Evolutionary conservation across 2,888 invertebrate genomes (phyloP).

Genomic region (Mimachlamys varia): DNA sequence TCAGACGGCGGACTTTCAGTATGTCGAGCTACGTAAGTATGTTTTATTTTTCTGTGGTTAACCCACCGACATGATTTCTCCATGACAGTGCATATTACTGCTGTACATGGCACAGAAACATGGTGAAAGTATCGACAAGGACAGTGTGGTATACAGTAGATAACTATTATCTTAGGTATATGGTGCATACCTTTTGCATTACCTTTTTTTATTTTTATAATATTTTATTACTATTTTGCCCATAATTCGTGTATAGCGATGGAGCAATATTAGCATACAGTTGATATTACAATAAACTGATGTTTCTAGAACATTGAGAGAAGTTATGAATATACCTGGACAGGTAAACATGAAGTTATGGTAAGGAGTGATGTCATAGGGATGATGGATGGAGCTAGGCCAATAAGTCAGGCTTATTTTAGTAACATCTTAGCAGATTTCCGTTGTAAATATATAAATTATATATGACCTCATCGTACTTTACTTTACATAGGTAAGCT

Average conservation of each 20-base stretch:
- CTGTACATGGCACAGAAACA: not conserved
- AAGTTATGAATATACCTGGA: conserved; percentile 1
- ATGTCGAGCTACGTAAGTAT: not conserved
- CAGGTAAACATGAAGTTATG: not conserved
- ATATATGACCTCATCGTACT: not conserved
- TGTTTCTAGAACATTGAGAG: not conserved
- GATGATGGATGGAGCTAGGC: not conserved
- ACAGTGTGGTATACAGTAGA: not conserved
- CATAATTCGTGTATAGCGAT: not conserved
- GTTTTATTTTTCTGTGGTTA: not conserved
- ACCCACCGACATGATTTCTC: no score
- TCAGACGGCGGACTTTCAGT: not conserved
- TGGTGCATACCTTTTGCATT: not conserved
- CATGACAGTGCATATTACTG: not conserved
- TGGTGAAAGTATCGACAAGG: not conserved
- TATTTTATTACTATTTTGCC: not conserved
- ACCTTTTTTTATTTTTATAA: not conserved
- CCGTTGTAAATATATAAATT: not conserved
- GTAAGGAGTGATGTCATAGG: not conserved
- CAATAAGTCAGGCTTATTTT: not conserved
- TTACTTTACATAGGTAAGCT: not conserved
- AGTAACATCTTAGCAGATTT: not conserved
- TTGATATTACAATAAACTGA: no score
- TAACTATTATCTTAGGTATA: not conserved
- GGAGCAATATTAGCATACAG: not conserved